Conservation (phyloP, 2,797 vertebrate species). For the Typhlichthys eigenmanni region DNA sequence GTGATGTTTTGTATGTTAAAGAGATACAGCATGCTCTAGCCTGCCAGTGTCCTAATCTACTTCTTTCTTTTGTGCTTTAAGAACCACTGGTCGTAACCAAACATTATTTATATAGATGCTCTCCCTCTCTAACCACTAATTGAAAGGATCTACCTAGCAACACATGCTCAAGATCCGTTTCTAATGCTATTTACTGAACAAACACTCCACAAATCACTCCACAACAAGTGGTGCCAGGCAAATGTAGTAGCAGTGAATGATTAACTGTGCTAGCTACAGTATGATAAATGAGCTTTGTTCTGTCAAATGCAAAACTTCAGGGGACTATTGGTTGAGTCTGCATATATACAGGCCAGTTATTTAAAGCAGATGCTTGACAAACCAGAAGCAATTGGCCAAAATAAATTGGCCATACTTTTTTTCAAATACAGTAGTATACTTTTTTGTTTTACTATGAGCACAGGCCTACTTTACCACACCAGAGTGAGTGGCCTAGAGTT, state of each 20-base stretch:
- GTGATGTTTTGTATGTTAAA: too few relatives aligned
- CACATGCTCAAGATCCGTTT: constrained; percentile 13
- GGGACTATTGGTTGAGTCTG: not conserved
- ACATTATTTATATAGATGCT: not conserved
- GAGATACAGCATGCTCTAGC: too few relatives aligned
- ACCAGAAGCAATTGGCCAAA: too few relatives aligned
- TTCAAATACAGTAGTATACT: too few relatives aligned
- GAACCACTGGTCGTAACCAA: not conserved
- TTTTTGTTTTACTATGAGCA: too few relatives aligned
- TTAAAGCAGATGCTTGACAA: not conserved
- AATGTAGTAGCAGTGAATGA: not conserved
- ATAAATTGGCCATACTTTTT: too few relatives aligned
- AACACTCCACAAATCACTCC: constrained; percentile 50
- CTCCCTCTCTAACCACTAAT: not conserved
- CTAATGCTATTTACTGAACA: constrained; percentile 31
- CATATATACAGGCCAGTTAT: not conserved
- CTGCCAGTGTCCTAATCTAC: not conserved
- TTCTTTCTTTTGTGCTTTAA: not conserved
- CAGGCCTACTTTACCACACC: too few relatives aligned
- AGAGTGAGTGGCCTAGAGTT: too few relatives aligned
- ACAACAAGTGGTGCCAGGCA: constrained; percentile 33
- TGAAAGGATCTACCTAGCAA: constrained; percentile 31
- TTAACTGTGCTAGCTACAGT: not conserved
- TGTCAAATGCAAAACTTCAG: not conserved
- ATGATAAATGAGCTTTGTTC: not conserved